A percentile compares a stretch with the other conserved stretches of the same genome.
phyloP scores from a whole-genome alignment of 1,140 invertebrate species.

The Drosophila yakuba region DNA sequence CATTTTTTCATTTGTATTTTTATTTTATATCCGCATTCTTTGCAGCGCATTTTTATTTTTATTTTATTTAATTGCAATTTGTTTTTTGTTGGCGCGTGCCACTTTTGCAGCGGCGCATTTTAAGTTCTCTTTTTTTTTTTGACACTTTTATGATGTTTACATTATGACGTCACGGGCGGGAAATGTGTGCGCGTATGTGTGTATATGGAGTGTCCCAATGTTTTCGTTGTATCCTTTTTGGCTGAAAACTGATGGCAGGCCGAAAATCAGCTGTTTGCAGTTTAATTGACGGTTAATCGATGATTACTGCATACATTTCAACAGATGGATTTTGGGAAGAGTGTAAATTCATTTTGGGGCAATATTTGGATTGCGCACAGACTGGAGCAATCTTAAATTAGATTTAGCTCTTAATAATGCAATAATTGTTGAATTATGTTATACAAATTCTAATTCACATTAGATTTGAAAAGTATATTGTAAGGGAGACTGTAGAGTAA shows the following conservation, averaged over 20 bases:
- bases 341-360: slow-evolving; percentile 3
- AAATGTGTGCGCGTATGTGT: slow-evolving; percentile 1
- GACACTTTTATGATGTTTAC: slow-evolving; percentile 81
- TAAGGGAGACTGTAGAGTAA: no score
- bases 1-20: slow-evolving; percentile 39
- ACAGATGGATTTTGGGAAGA: slow-evolving; percentile 23
- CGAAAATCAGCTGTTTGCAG: slow-evolving; percentile 75
- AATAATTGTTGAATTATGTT: no score
- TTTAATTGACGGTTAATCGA: slow-evolving; percentile 69
- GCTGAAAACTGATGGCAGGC: slow-evolving; percentile 30
- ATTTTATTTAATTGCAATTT: slow-evolving; percentile 80
- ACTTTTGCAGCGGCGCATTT: slow-evolving; percentile 60
- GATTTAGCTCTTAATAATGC: no score
- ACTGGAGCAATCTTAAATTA: background rate
- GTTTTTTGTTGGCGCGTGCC: slow-evolving; percentile 68
- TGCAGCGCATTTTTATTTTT: slow-evolving; percentile 55
- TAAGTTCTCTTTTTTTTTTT: slow-evolving; percentile 61
- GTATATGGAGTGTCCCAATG: slow-evolving; percentile 33
- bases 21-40: slow-evolving; percentile 43
- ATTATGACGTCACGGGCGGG: slow-evolving; percentile 72
- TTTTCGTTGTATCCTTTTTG: slow-evolving; percentile 32
- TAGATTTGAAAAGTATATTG: no score
- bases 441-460: no score
- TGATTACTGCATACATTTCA: slow-evolving; percentile 43
- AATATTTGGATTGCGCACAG: background rate